Base-by-base conservation (phyloP, 2,888 invertebrate species). In the Erebia ligea region DNA sequence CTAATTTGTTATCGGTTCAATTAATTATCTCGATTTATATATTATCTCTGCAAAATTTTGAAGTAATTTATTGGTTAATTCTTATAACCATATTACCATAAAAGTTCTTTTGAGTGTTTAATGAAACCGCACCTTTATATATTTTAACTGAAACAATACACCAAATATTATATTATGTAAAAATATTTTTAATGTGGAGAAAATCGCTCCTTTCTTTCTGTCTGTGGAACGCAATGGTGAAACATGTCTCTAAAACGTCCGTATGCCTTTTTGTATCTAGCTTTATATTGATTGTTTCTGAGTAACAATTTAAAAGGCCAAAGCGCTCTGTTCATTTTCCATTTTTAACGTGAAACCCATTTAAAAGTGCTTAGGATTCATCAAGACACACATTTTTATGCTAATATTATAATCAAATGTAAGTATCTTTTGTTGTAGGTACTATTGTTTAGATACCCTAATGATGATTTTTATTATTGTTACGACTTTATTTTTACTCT, bases 221-320 rank as follows among this genome's bases (percentile, higher is more conserved):
- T 58, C 15, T 58, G 9, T 1, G 17, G 9, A 17, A 45, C 11
- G 61, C 8, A 21, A 19, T 52, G 13, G 1, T 19, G 40, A 61
- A 67, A 67, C 59, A 10, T 15, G 40, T 40, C 67, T 2, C 59
- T 67, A 61, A 67, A 40, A 17, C 34, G 40, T 48, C 72, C 76
- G 76, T 73, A 75, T 71, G 75, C 76, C 72, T 82, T 81, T 81
- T 82, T 80, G 79, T 77, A 72, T 73, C 75, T 78, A 80, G 77
- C 71, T 63, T 69, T 73, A 76, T 76, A 76, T 77, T 80, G 77
- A 79, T 81, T 80, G 76, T 79, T 80, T 81, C 81, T 77, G 63
- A 76, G 79, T 79, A 81, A 79, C 74, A 67, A 76, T 76, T 75
- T 77, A 75, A 75, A 72, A 62, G 52, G 69, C 59, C 70, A 67